phyloP scores from a whole-genome alignment of 2,888 invertebrate genomes.

The Lasioglossum vierecki region DNA sequence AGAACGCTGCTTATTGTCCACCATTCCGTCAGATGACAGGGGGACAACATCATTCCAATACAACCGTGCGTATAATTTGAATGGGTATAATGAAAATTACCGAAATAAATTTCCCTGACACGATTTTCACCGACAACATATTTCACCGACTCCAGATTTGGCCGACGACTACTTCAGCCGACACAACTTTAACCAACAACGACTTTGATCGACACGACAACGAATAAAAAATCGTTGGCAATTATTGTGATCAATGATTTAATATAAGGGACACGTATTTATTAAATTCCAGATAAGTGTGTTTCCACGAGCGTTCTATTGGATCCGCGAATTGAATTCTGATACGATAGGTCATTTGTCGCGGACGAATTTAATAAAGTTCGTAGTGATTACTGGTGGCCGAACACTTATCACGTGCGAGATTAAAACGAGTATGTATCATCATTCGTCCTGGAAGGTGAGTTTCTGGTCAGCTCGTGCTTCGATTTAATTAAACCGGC shows the following conservation, averaged over 20 bases:
- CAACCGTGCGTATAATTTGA: neutral
- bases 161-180: too few species aligned
- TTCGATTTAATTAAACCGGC: conserved; percentile 40
- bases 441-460: neutral
- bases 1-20: conserved; percentile 10
- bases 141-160: too few species aligned
- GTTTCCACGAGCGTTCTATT: neutral
- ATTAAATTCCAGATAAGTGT: too few species aligned
- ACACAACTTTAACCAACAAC: too few species aligned
- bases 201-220: too few species aligned
- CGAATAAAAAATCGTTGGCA: too few species aligned
- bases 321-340: neutral
- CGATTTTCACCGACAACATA: too few species aligned
- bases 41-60: neutral
- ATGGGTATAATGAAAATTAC: too few species aligned
- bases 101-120: too few species aligned
- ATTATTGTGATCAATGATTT: neutral
- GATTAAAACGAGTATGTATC: neutral
- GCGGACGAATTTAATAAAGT: neutral
- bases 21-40: neutral
- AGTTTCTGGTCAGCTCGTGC: conserved; percentile 16
- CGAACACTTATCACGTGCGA: neutral
- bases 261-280: neutral
- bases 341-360: neutral
- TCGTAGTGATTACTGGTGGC: neutral